These are phyloP conservation scores for Drosophila kikkawai DNA, from an alignment of 1,140 invertebrate genomes.

Conservation along the genomic window DNA sequence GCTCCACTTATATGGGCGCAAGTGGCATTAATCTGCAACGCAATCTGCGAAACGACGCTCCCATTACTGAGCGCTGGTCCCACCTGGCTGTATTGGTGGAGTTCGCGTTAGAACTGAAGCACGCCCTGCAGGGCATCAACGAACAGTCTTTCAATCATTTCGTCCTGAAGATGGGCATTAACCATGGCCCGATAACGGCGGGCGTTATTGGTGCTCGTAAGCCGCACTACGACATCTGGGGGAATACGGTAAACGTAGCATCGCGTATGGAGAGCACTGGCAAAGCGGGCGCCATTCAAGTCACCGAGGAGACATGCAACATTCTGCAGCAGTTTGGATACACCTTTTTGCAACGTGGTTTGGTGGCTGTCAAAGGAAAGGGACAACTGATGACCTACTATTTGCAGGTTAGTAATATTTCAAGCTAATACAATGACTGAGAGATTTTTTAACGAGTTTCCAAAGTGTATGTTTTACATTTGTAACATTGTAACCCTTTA, in stretches of 20 bases:
- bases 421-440: background rate
- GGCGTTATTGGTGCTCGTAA: conserved; percentile 97
- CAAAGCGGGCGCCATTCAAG: conserved; percentile 97
- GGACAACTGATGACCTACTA: conserved; percentile 98
- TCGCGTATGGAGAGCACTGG: conserved; percentile 98
- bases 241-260: conserved; percentile 98
- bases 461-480: background rate
- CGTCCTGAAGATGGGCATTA: conserved; percentile 97
- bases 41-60: conserved; percentile 89
- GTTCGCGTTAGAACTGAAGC: conserved; percentile 95
- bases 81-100: conserved; percentile 94
- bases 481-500: background rate
- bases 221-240: conserved; percentile 97
- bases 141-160: conserved; percentile 98
- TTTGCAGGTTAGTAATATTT: conserved; percentile 87
- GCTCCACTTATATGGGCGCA: conserved; percentile 98
- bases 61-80: conserved; percentile 91
- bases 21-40: conserved; percentile 93
- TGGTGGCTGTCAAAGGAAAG: conserved; percentile 97
- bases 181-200: conserved; percentile 97
- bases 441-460: too few relatives aligned
- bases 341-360: conserved; percentile 95
- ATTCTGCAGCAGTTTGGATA: conserved; percentile 95
- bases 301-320: conserved; percentile 95
- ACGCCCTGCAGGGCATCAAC: conserved; percentile 95